Conservation (phyloP, 2,113 vertebrate genomes). For the Clarias gariepinus region DNA sequence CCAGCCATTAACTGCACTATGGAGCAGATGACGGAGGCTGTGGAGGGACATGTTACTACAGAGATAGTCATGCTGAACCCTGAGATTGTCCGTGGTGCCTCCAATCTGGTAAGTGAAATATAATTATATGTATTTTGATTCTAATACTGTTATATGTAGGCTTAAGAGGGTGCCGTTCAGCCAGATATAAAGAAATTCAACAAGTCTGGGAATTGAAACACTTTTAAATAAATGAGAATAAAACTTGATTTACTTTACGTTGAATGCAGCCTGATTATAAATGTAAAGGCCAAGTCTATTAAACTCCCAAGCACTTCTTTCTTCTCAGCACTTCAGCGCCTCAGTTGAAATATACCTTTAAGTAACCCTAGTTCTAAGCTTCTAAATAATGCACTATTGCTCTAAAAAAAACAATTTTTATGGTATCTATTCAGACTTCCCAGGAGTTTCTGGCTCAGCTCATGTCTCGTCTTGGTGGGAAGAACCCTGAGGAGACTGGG, state of each 20-base stretch:
- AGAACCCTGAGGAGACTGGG: slow-evolving; percentile 88
- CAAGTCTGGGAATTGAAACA: not conserved
- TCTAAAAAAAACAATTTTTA: not conserved
- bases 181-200: not conserved
- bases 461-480: slow-evolving; percentile 85
- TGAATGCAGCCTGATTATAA: not conserved
- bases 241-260: not conserved
- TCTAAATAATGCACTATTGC: not conserved
- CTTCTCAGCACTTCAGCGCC: not conserved
- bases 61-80: slow-evolving; percentile 98
- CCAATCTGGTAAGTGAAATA: slow-evolving; percentile 84
- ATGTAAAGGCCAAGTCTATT: not conserved
- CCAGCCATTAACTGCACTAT: slow-evolving; percentile 92
- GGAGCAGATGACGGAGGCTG: slow-evolving; percentile 92
- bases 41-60: slow-evolving; percentile 93
- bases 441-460: slow-evolving; percentile 90
- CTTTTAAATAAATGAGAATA: not conserved
- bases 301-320: not conserved
- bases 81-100: slow-evolving; percentile 88
- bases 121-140: not conserved
- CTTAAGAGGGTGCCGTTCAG: not conserved
- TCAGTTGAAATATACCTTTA: not conserved
- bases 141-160: not conserved
- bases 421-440: slow-evolving; percentile 77
- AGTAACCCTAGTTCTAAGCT: not conserved